Percentiles rank a stretch among this genome's conserved stretches.
phyloP scores from a whole-genome alignment of 2,888 invertebrate species.

The Baronia brevicornis region DNA sequence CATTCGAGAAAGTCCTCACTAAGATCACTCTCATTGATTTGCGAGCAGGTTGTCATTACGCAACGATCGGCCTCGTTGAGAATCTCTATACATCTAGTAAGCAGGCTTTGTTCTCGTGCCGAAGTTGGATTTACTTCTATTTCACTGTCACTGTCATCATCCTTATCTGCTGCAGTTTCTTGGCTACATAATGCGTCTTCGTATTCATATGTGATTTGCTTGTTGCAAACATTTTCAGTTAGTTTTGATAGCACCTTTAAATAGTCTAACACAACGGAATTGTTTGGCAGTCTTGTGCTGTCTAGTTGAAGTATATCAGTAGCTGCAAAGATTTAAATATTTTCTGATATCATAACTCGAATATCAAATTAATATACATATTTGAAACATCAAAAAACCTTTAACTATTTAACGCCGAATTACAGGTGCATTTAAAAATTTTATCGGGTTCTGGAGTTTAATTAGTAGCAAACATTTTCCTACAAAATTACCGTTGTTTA shows the following conservation, averaged over 20 bases:
- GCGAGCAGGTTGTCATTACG: constrained; percentile 56
- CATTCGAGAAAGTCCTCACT: constrained; percentile 77
- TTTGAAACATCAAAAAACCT: not conserved
- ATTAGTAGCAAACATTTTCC: too few relatives aligned
- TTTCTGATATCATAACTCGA: too few relatives aligned
- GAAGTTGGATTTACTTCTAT: constrained; percentile 65
- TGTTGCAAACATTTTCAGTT: constrained; percentile 59
- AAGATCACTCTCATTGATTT: constrained; percentile 69
- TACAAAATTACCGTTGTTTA: too few relatives aligned
- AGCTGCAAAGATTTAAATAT: too few relatives aligned
- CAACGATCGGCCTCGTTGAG: constrained; percentile 76
- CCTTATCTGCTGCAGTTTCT: constrained; percentile 65
- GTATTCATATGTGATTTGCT: constrained; percentile 58
- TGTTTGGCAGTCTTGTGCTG: constrained; percentile 73
- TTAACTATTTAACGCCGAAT: too few relatives aligned
- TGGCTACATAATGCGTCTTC: constrained; percentile 66
- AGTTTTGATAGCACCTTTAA: constrained; percentile 62
- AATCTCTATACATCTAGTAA: constrained; percentile 77
- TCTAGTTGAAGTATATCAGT: constrained; percentile 68
- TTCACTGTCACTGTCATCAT: constrained; percentile 76
- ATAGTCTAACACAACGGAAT: constrained; percentile 53
- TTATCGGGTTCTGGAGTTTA: too few relatives aligned
- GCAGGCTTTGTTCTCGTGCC: constrained; percentile 56
- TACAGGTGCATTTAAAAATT: too few relatives aligned
- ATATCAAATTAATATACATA: not conserved